These are phyloP conservation scores for Cerastoderma edule DNA, from an alignment of 2,888 invertebrate species.

Conservation along the genomic window DNA sequence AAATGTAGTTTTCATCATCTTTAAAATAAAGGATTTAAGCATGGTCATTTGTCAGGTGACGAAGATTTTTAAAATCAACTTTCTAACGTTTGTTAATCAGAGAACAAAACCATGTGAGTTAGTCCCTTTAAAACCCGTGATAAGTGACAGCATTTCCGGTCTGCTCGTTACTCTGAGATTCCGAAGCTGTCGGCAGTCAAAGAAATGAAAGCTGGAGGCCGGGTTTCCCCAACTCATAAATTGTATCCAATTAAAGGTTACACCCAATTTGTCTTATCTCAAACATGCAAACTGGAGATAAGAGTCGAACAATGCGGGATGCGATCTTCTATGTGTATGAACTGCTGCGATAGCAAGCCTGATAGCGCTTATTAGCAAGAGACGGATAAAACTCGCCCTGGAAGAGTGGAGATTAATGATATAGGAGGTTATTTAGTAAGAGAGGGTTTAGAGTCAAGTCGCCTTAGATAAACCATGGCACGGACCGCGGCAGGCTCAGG, in stretches of 20 bases:
- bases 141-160: slow-evolving; percentile 11
- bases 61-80: too few species aligned
- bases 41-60: too few species aligned
- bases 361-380: slow-evolving; percentile 56
- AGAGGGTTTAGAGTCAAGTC: too few species aligned
- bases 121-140: too few species aligned
- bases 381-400: slow-evolving; percentile 34
- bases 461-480: too few species aligned
- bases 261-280: slow-evolving; percentile 58
- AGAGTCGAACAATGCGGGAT: slow-evolving; percentile 45
- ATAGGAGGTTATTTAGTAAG: slow-evolving; percentile 23
- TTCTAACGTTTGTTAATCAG: too few species aligned
- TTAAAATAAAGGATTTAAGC: too few species aligned
- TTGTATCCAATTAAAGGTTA: slow-evolving; percentile 46
- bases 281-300: slow-evolving; percentile 51
- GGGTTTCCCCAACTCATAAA: slow-evolving; percentile 25
- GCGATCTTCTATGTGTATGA: slow-evolving; percentile 34
- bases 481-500: too few species aligned
- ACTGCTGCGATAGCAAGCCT: slow-evolving; percentile 47
- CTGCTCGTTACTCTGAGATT: slow-evolving; percentile 9
- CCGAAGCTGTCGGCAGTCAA: slow-evolving; percentile 17
- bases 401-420: slow-evolving; percentile 23
- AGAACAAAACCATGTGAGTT: too few species aligned
- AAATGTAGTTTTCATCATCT: too few species aligned
- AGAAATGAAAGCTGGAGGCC: slow-evolving; percentile 19